Conservation (phyloP, 2,888 invertebrate genomes). For the Theristus sp. region DNA sequence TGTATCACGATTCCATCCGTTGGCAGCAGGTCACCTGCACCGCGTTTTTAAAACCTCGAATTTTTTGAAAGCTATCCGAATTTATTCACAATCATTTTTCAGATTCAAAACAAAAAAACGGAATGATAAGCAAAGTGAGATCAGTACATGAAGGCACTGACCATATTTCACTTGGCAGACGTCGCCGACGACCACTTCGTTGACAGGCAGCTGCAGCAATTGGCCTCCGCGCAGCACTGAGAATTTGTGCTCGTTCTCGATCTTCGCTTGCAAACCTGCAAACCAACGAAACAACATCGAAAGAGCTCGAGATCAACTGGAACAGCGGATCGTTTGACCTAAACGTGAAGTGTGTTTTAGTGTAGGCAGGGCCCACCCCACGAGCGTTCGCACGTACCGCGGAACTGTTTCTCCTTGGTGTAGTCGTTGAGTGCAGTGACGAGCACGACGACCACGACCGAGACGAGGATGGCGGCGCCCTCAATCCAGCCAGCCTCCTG, state of each 20-base stretch:
- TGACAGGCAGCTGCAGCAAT: slow-evolving; percentile 79
- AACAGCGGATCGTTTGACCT: too few species aligned
- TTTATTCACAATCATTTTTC: not conserved
- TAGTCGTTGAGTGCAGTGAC: slow-evolving; percentile 41
- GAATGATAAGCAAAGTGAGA: too few species aligned
- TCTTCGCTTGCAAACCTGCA: slow-evolving; percentile 46
- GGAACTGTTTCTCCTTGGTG: slow-evolving; percentile 39
- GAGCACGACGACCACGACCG: slow-evolving; percentile 38
- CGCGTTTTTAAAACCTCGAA: too few species aligned
- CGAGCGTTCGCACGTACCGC: slow-evolving; percentile 14
- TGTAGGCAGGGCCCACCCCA: too few species aligned
- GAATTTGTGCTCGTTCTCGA: slow-evolving; percentile 97
- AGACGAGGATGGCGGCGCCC: slow-evolving; percentile 38
- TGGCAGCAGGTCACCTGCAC: slow-evolving; percentile 36
- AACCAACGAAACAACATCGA: too few species aligned
- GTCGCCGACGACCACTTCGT: slow-evolving; percentile 92
- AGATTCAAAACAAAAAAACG: not conserved
- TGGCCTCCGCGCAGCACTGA: slow-evolving; percentile 78
- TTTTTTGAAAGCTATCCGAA: too few species aligned
- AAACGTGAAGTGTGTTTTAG: too few species aligned
- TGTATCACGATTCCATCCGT: slow-evolving; percentile 38
- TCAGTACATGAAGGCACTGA: slow-evolving; percentile 17
- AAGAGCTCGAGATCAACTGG: too few species aligned
- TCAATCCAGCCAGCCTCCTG: slow-evolving; percentile 39
- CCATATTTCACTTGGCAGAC: slow-evolving; percentile 62